Evolutionary conservation across 2,113 vertebrate species (phyloP).

Genomic region (Oncorhynchus kisutch): DNA sequence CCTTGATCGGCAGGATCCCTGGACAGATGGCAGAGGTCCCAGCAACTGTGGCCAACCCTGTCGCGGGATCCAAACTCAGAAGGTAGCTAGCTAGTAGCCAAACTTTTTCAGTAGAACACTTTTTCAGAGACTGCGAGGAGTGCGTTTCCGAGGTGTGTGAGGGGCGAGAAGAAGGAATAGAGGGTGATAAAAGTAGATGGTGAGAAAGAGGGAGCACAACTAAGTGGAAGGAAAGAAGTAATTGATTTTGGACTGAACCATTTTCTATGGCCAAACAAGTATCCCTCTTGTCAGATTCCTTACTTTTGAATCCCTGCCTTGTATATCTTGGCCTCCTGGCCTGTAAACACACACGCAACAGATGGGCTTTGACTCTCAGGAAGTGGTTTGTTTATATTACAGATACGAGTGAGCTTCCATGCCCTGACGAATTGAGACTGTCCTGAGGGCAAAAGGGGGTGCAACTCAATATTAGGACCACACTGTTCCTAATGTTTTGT

Average conservation of each 20-base stretch:
- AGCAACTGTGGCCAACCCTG: no score
- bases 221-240: slow-evolving; percentile 15
- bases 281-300: slow-evolving; percentile 22
- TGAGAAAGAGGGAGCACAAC: slow-evolving; percentile 9
- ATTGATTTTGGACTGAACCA: slow-evolving; percentile 27
- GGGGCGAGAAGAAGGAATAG: not conserved
- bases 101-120: no score
- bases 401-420: not conserved
- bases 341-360: slow-evolving; percentile 18
- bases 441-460: no score
- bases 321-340: slow-evolving; percentile 31
- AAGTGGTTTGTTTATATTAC: not conserved
- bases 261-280: slow-evolving; percentile 24
- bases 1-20: no score
- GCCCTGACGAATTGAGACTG: no score
- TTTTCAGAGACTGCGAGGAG: no score
- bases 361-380: not conserved
- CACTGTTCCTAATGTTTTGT: no score
- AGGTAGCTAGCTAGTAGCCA: no score
- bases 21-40: no score
- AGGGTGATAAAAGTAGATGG: not conserved
- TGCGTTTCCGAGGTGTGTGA: no score
- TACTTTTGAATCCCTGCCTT: slow-evolving; percentile 47
- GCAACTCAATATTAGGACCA: no score
- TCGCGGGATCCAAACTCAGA: no score